Percentiles rank a stretch among this genome's conserved stretches.
Evolutionary conservation across 2,888 invertebrate genomes (phyloP).

Genomic region (Orthosia gracilis): DNA sequence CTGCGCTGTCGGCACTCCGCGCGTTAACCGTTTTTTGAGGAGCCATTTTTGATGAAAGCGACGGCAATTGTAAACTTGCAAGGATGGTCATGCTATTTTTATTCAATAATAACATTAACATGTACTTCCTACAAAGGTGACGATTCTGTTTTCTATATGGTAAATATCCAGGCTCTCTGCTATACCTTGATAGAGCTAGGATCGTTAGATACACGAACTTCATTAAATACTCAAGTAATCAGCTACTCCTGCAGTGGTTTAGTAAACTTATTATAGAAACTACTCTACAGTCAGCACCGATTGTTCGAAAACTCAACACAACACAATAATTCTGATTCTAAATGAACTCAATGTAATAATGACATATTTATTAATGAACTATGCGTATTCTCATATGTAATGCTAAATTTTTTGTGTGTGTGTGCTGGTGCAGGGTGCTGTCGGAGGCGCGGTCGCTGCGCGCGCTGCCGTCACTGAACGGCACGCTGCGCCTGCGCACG

Average conservation of each 20-base stretch:
- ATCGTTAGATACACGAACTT: not conserved
- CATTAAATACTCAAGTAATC: not conserved
- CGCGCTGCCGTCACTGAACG: conserved; percentile 96
- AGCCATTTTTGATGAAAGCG: not conserved
- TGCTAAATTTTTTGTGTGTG: not conserved
- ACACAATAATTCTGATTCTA: too few relatives aligned
- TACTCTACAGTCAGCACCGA: too few relatives aligned
- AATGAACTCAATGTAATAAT: too few relatives aligned
- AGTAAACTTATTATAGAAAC: not conserved
- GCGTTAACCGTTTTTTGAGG: conserved; percentile 5
- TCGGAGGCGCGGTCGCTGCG: conserved; percentile 96
- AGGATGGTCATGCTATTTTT: not conserved
- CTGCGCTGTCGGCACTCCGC: conserved; percentile 7
- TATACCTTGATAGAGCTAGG: not conserved
- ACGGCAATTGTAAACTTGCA: not conserved
- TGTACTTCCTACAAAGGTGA: too few relatives aligned
- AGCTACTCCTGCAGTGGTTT: not conserved
- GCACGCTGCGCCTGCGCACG: conserved; percentile 94
- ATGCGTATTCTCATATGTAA: too few relatives aligned
- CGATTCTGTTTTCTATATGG: too few relatives aligned
- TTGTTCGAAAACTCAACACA: too few relatives aligned
- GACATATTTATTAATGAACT: too few relatives aligned
- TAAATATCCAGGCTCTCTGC: too few relatives aligned
- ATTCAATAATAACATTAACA: too few relatives aligned
- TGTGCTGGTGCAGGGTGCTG: conserved; percentile 92